Percentiles rank a stretch among this genome's conserved stretches.
Conservation (phyloP, 2,797 vertebrate genomes). For the Clarias fuscus region DNA sequence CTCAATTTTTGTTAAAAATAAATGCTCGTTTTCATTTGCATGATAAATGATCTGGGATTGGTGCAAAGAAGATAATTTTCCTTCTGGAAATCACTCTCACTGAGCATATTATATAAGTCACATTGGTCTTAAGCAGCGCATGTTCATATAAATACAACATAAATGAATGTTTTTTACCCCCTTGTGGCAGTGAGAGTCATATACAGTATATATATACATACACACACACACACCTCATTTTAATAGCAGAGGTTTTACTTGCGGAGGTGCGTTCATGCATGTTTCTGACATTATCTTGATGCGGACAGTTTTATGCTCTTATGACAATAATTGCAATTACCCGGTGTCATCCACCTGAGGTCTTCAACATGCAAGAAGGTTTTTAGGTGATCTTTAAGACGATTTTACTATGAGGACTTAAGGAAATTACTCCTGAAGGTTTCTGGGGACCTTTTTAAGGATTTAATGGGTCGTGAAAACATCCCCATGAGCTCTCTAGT, state of each 20-base stretch:
- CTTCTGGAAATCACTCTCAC: background rate
- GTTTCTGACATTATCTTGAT: slow-evolving; percentile 18
- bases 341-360: no score
- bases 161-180: background rate
- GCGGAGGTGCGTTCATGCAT: background rate
- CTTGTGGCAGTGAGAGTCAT: background rate
- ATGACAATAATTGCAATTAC: background rate
- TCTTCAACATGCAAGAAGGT: no score
- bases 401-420: no score
- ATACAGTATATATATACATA: background rate
- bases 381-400: no score
- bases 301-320: background rate
- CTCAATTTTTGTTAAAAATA: background rate
- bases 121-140: slow-evolving; percentile 21
- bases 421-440: no score
- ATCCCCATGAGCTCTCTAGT: no score
- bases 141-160: slow-evolving; percentile 5
- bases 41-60: background rate
- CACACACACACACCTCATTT: background rate
- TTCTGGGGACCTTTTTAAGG: no score
- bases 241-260: slow-evolving; percentile 17
- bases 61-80: background rate
- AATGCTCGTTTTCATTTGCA: background rate
- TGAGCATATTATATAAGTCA: slow-evolving; percentile 41
- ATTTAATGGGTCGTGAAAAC: no score